phyloP scores from a whole-genome alignment of 2,113 vertebrate species.

The Mandrillus leucophaeus region DNA sequence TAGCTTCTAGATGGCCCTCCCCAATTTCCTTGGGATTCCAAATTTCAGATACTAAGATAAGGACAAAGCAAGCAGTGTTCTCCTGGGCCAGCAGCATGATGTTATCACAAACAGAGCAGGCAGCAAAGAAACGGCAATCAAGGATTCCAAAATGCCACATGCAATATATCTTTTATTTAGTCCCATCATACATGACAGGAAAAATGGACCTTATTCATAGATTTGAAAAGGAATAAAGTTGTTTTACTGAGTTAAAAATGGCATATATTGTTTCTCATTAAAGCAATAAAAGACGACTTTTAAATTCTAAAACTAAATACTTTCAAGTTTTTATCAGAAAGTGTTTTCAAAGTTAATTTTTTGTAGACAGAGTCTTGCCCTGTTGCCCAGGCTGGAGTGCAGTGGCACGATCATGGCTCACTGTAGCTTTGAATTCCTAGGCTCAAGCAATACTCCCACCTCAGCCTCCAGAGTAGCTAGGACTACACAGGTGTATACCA shows the following conservation, averaged over 20 bases:
- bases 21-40: constrained; percentile 16
- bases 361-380: not conserved
- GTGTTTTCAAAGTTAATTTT: constrained; percentile 6
- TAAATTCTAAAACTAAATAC: constrained; percentile 11
- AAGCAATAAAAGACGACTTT: not conserved
- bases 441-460: not conserved
- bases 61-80: constrained; percentile 57
- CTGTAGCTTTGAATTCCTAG: not conserved
- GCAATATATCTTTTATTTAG: constrained; percentile 50
- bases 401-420: too few relatives aligned
- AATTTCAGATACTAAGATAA: constrained; percentile 16
- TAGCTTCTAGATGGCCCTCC: not conserved
- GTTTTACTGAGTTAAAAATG: not conserved
- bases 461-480: not conserved
- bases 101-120: constrained; percentile 44
- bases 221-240: constrained; percentile 8
- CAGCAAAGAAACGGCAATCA: constrained; percentile 61
- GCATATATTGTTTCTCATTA: not conserved
- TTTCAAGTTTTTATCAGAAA: constrained; percentile 27
- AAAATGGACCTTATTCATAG: not conserved
- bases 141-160: constrained; percentile 51
- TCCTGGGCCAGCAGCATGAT: constrained; percentile 52
- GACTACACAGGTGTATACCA: too few relatives aligned
- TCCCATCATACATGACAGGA: not conserved
- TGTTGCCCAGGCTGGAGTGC: too few relatives aligned